Conservation (phyloP, 2,888 invertebrate species). For the Lottia scabra region DNA sequence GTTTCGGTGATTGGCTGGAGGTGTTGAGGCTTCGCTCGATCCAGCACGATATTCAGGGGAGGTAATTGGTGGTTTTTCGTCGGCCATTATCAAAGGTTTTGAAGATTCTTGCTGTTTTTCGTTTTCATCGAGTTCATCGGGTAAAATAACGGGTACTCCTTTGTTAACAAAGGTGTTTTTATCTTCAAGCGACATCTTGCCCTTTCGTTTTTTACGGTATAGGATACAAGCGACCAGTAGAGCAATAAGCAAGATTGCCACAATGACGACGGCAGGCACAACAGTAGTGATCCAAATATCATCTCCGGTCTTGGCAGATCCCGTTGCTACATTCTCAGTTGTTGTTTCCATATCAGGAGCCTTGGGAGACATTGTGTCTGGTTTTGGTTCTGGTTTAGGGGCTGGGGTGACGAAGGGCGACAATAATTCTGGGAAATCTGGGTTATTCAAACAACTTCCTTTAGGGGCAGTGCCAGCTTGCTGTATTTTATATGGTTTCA, state of each 20-base stretch:
- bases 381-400: slow-evolving; percentile 14
- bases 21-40: slow-evolving; percentile 55
- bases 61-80: slow-evolving; percentile 87
- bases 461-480: slow-evolving; percentile 42
- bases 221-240: slow-evolving; percentile 88
- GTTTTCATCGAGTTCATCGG: slow-evolving; percentile 93
- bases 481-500: slow-evolving; percentile 49
- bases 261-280: slow-evolving; percentile 82
- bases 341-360: slow-evolving; percentile 20
- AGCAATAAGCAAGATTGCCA: slow-evolving; percentile 88
- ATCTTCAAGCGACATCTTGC: slow-evolving; percentile 85
- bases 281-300: slow-evolving; percentile 80
- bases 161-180: slow-evolving; percentile 73
- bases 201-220: slow-evolving; percentile 82
- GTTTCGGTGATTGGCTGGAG: slow-evolving; percentile 41
- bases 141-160: slow-evolving; percentile 92
- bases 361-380: slow-evolving; percentile 10
- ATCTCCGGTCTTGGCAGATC: slow-evolving; percentile 40
- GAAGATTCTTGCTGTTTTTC: slow-evolving; percentile 77
- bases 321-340: slow-evolving; percentile 26
- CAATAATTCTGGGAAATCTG: slow-evolving; percentile 39
- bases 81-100: slow-evolving; percentile 92
- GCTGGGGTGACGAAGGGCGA: slow-evolving; percentile 12
- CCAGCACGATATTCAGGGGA: slow-evolving; percentile 60
- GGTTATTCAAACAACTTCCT: slow-evolving; percentile 69